Conservation (phyloP, 2,888 invertebrate species). For the Trachelus iudaicus region DNA sequence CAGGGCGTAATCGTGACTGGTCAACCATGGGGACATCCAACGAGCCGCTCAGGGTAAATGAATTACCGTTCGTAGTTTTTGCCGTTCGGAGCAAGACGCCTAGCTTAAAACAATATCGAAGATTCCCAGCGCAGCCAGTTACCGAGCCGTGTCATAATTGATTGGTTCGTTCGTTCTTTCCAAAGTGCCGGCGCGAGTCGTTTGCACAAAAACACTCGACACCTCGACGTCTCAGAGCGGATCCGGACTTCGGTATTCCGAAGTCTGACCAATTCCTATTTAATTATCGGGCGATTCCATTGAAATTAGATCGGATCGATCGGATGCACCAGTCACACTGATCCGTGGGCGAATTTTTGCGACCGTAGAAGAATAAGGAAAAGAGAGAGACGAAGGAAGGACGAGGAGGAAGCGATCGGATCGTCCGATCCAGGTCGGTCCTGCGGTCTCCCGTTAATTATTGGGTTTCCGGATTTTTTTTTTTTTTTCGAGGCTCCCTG, state of each 20-base stretch:
- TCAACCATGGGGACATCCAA: slow-evolving; percentile 3
- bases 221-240: too few species aligned
- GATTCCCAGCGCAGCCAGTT: background rate
- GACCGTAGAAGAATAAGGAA: background rate
- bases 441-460: slow-evolving; percentile 55
- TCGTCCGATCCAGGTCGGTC: slow-evolving; percentile 51
- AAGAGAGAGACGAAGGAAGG: background rate
- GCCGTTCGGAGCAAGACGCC: background rate
- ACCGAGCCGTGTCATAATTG: background rate
- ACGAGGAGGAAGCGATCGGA: slow-evolving; percentile 44
- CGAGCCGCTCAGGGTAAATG: slow-evolving; percentile 1
- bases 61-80: background rate
- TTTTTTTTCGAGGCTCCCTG: slow-evolving; percentile 23
- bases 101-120: background rate
- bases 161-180: slow-evolving; percentile 5
- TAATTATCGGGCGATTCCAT: too few species aligned
- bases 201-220: too few species aligned
- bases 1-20: background rate
- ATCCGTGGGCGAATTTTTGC: too few species aligned
- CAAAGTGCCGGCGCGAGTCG: background rate
- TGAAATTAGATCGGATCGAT: too few species aligned
- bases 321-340: too few species aligned
- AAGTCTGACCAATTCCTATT: too few species aligned
- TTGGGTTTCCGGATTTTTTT: slow-evolving; percentile 27
- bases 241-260: too few species aligned